These are phyloP conservation scores for Dynastes maya DNA, from an alignment of 2,888 invertebrate genomes.

Conservation along the genomic window DNA sequence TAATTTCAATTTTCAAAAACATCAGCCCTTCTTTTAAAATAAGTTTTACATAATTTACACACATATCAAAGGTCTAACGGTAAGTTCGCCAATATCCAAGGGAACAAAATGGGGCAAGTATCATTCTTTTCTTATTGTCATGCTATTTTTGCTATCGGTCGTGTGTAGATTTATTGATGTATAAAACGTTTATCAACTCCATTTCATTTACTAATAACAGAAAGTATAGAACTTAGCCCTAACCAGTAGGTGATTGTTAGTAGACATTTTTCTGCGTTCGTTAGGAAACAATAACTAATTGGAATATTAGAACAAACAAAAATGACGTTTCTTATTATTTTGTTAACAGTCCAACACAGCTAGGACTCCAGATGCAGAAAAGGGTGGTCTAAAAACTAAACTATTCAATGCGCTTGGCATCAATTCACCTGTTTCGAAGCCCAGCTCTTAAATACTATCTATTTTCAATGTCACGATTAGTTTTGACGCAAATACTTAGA, in stretches of 20 bases:
- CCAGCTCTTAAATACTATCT: conserved; percentile 63
- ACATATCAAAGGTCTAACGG: conserved; percentile 26
- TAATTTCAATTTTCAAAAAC: background rate
- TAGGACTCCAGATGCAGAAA: conserved; percentile 80
- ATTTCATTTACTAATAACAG: conserved; percentile 53
- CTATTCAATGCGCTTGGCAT: conserved; percentile 89
- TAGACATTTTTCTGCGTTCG: background rate
- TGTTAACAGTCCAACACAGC: conserved; percentile 75
- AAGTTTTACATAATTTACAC: background rate
- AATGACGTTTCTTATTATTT: conserved; percentile 45
- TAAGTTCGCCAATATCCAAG: conserved; percentile 37
- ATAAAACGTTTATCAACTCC: conserved; percentile 66
- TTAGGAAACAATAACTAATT: background rate
- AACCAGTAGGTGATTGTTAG: background rate
- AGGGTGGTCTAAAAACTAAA: conserved; percentile 87
- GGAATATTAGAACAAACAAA: conserved; percentile 3
- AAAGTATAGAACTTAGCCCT: conserved; percentile 15
- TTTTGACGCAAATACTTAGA: background rate
- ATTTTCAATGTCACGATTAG: conserved; percentile 8
- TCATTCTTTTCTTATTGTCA: conserved; percentile 33
- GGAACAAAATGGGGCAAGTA: conserved; percentile 44
- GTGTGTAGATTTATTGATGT: conserved; percentile 19
- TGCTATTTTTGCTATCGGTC: conserved; percentile 31
- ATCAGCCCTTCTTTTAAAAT: too few relatives aligned
- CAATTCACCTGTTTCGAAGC: conserved; percentile 75